Conservation (phyloP, 2,888 invertebrate species). For the Galeopsomyia nigrocyanea region DNA sequence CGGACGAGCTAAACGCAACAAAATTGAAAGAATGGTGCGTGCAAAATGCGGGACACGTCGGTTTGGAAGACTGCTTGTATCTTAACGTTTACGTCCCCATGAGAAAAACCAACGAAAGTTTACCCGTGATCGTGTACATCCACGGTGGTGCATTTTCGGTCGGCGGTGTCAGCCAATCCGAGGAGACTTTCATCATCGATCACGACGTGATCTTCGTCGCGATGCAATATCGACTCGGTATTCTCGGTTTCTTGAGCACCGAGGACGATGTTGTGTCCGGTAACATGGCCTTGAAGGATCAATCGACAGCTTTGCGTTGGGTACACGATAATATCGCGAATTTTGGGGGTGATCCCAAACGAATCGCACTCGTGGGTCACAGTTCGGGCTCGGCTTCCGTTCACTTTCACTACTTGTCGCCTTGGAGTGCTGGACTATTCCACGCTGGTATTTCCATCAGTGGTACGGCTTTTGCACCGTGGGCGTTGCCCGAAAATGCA, state of each 20-base stretch:
- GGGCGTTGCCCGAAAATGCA: no score
- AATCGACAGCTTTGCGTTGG: background rate
- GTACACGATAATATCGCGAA: background rate
- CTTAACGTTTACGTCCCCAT: no score
- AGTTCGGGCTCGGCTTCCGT: background rate
- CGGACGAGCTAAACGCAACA: no score
- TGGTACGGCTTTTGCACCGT: no score
- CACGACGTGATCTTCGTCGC: constrained; percentile 1
- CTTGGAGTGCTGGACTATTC: no score
- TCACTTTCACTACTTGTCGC: constrained; percentile 1
- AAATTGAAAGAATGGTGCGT: no score
- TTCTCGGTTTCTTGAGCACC: constrained; percentile 9
- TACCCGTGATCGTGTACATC: constrained; percentile 10
- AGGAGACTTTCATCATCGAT: background rate
- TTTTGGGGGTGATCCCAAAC: constrained; percentile 10
- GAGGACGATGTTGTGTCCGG: constrained; percentile 11
- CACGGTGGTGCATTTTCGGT: background rate
- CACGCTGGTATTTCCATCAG: no score
- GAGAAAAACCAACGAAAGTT: background rate
- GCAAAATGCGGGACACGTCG: no score
- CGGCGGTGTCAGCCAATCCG: background rate
- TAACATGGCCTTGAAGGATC: constrained; percentile 20
- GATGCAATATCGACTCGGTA: background rate
- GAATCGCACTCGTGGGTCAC: background rate
- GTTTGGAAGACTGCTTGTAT: no score